Evolutionary conservation across 1,140 invertebrate genomes (phyloP).

Genomic region (Ptiloglossa arizonensis): DNA sequence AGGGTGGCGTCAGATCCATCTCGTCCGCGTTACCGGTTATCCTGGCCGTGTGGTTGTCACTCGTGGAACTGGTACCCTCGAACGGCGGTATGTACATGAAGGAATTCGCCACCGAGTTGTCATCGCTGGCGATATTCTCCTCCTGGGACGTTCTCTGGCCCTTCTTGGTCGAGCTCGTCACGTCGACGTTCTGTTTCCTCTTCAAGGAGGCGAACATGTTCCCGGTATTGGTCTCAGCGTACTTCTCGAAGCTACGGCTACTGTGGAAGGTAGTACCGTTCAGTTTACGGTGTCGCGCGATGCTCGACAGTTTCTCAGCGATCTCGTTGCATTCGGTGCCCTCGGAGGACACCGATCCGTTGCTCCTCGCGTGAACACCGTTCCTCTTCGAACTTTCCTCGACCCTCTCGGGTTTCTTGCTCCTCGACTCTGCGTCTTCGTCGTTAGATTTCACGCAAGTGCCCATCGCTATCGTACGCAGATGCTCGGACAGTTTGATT

Average conservation of each 20-base stretch:
- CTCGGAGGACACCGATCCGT: background rate
- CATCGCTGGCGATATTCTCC: background rate
- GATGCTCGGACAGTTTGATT: constrained; percentile 84
- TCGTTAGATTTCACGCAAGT: background rate
- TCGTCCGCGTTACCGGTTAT: constrained; percentile 34
- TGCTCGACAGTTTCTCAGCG: constrained; percentile 88
- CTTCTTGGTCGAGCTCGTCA: background rate
- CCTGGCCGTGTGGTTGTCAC: background rate
- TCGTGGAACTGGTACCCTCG: background rate
- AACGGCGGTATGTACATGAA: background rate
- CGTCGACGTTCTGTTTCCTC: constrained; percentile 23
- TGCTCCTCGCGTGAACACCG: too few relatives aligned
- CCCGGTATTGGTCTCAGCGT: constrained; percentile 9
- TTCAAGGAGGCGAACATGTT: constrained; percentile 50
- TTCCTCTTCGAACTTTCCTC: too few relatives aligned
- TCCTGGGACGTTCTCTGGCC: background rate
- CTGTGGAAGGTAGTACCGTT: constrained; percentile 79
- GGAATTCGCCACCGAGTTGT: background rate
- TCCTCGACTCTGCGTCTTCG: background rate
- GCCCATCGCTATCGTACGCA: constrained; percentile 72
- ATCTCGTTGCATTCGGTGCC: constrained; percentile 75
- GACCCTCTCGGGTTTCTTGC: background rate
- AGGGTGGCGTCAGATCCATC: constrained; percentile 77
- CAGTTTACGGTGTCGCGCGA: constrained; percentile 84
- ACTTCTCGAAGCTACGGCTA: constrained; percentile 69